Conservation (phyloP, 2,113 vertebrate species). For the Nettapus auritus region DNA sequence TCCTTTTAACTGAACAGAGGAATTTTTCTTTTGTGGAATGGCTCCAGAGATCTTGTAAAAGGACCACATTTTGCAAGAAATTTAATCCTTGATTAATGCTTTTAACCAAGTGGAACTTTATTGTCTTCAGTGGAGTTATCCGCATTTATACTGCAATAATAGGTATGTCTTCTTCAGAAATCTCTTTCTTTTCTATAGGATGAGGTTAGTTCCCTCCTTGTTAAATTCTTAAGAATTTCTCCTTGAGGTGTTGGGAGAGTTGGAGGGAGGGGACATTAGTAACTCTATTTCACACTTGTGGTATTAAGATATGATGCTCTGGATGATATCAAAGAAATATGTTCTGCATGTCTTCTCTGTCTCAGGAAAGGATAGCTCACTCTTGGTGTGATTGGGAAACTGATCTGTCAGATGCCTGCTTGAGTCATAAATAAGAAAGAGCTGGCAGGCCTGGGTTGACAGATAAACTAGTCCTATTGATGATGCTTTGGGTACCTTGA, state of each 20-base stretch:
- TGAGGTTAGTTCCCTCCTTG: neutral
- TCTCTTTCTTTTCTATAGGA: neutral
- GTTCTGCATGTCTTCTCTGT: neutral
- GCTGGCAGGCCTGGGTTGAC: neutral
- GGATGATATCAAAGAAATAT: neutral
- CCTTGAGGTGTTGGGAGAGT: neutral
- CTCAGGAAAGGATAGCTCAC: neutral
- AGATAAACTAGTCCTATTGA: neutral
- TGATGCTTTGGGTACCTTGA: neutral
- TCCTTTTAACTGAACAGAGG: neutral
- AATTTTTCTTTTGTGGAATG: neutral
- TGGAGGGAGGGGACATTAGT: neutral
- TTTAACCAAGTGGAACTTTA: neutral
- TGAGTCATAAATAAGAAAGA: neutral
- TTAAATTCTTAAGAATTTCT: neutral
- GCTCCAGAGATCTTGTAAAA: neutral
- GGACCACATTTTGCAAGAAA: neutral
- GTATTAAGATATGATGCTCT: neutral
- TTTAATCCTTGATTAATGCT: neutral
- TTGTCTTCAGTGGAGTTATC: neutral
- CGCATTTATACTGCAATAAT: neutral
- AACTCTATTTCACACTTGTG: fast-evolving
- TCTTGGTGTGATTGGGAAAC: neutral
- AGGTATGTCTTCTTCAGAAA: neutral
- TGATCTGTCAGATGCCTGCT: neutral